Evolutionary conservation across 2,888 invertebrate species (phyloP).

Genomic region (Sepiola atlantica): DNA sequence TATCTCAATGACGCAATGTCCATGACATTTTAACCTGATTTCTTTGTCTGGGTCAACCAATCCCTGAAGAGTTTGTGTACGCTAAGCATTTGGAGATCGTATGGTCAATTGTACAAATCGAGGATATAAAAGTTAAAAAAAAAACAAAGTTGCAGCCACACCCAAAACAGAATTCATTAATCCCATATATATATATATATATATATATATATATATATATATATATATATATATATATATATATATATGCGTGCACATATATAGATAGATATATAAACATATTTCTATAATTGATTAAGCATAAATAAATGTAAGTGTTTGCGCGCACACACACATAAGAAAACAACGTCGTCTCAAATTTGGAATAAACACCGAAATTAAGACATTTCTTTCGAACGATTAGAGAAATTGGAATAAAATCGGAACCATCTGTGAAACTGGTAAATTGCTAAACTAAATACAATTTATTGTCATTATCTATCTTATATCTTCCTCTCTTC

Average conservation of each 20-base stretch:
- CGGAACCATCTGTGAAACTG: too few relatives aligned
- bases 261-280: too few relatives aligned
- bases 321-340: too few relatives aligned
- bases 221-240: not conserved
- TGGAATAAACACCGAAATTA: too few relatives aligned
- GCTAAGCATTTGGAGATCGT: constrained; percentile 8
- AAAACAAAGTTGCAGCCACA: not conserved
- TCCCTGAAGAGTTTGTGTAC: not conserved
- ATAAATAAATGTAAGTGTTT: too few relatives aligned
- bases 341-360: too few relatives aligned
- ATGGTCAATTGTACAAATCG: constrained; percentile 12
- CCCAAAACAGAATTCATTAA: not conserved
- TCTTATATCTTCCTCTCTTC: too few relatives aligned
- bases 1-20: not conserved
- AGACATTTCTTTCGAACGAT: too few relatives aligned
- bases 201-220: not conserved
- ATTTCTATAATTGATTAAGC: too few relatives aligned
- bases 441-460: too few relatives aligned
- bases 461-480: too few relatives aligned
- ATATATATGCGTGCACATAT: not conserved
- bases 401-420: too few relatives aligned
- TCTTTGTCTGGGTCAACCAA: constrained; percentile 32
- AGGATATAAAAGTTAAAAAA: not conserved
- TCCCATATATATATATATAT: not conserved
- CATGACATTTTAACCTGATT: constrained; percentile 1